Evolutionary conservation across 2,888 invertebrate species (phyloP).

Genomic region (Danaus chrysippus): DNA sequence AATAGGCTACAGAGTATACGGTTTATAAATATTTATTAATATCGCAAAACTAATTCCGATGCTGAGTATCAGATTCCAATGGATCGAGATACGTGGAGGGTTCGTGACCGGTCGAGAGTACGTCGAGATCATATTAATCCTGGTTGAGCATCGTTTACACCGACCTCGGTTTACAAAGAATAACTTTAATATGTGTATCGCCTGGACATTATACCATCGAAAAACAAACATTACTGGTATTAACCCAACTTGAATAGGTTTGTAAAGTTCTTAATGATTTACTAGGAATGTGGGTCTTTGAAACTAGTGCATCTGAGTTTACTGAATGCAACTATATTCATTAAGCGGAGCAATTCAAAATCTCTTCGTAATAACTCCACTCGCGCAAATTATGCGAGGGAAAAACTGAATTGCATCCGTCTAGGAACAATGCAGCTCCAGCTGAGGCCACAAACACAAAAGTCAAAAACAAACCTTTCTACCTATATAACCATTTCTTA

Average conservation of each 20-base stretch:
- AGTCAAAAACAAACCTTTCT: conserved; percentile 57
- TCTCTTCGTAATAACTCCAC: conserved; percentile 71
- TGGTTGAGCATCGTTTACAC: conserved; percentile 14
- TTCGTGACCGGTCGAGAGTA: conserved; percentile 28
- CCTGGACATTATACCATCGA: no score
- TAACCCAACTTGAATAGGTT: not conserved
- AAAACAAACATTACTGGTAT: no score
- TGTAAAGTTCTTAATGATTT: not conserved
- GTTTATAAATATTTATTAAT: no score
- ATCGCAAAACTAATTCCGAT: conserved; percentile 6
- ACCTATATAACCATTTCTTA: conserved; percentile 47
- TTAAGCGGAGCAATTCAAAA: conserved; percentile 54
- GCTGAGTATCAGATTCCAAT: conserved; percentile 14
- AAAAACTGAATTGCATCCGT: conserved; percentile 76
- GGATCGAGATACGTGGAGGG: conserved; percentile 24
- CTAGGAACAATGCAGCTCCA: conserved; percentile 72
- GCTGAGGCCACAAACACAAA: conserved; percentile 59
- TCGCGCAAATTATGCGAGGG: conserved; percentile 72
- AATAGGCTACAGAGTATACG: no score
- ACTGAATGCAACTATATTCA: conserved; percentile 33
- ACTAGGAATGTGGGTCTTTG: not conserved
- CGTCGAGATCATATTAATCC: conserved; percentile 17
- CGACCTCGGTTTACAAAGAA: not conserved
- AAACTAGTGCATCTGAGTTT: conserved; percentile 19
- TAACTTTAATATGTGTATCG: not conserved